Conservation (phyloP, 2,113 vertebrate genomes). For the Gadus macrocephalus region DNA sequence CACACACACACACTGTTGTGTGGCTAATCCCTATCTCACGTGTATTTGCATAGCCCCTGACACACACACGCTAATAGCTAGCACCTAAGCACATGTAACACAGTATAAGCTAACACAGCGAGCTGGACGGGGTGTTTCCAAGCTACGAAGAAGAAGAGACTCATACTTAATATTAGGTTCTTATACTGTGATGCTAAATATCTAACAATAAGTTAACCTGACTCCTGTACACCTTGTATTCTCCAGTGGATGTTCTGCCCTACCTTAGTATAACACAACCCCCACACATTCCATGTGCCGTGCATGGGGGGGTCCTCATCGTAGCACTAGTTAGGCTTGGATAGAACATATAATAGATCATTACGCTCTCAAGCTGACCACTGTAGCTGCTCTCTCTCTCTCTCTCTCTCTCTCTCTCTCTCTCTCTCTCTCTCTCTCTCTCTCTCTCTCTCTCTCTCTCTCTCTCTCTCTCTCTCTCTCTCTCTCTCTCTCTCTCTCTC, state of each 20-base stretch:
- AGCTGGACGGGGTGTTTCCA: slow-evolving; percentile 8
- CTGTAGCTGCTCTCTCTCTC: slow-evolving; percentile 20
- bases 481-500: too few relatives aligned
- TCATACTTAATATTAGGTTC: slow-evolving; percentile 15
- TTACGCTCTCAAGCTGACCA: slow-evolving; percentile 51
- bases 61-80: slow-evolving; percentile 19
- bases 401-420: too few relatives aligned
- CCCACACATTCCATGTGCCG: slow-evolving; percentile 35
- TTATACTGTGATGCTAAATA: slow-evolving; percentile 37
- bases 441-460: too few relatives aligned
- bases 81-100: slow-evolving; percentile 45
- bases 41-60: neutral
- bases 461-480: too few relatives aligned
- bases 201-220: slow-evolving; percentile 28
- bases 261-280: slow-evolving; percentile 22
- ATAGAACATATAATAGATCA: slow-evolving; percentile 34
- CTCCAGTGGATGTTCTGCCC: slow-evolving; percentile 34
- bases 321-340: slow-evolving; percentile 33
- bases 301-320: slow-evolving; percentile 25
- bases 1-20: slow-evolving; percentile 17
- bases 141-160: neutral
- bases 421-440: too few relatives aligned
- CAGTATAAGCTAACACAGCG: slow-evolving; percentile 12
- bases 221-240: slow-evolving; percentile 39
- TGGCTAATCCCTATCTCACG: too few relatives aligned